Conservation (phyloP, 2,888 invertebrate genomes). For the Penaeus monodon region DNA sequence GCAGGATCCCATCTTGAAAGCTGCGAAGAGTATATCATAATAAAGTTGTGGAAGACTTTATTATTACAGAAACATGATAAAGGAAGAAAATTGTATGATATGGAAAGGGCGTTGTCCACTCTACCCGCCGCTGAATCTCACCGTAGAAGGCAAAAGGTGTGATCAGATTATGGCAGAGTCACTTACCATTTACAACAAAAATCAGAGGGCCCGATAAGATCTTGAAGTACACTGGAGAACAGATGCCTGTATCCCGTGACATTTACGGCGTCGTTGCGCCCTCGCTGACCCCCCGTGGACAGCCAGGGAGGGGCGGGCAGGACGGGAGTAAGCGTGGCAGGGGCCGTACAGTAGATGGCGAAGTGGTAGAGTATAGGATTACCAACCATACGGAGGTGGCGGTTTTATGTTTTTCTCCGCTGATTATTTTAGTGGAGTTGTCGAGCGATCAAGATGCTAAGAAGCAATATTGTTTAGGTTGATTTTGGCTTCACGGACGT, state of each 20-base stretch:
- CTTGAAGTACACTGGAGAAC: constrained; percentile 28
- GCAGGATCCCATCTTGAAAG: constrained; percentile 20
- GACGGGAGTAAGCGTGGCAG: background rate
- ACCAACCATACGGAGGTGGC: constrained; percentile 4
- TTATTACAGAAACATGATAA: background rate
- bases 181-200: constrained; percentile 2
- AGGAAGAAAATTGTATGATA: background rate
- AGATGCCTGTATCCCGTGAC: constrained; percentile 32
- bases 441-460: constrained; percentile 15
- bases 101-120: background rate
- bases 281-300: constrained; percentile 30
- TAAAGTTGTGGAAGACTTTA: constrained; percentile 24
- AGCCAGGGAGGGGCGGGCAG: constrained; percentile 15
- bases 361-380: constrained; percentile 14
- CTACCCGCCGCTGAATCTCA: background rate
- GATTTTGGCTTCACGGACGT: background rate
- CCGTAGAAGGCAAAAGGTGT: background rate
- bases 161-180: background rate
- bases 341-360: constrained; percentile 1
- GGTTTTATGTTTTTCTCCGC: constrained; percentile 3
- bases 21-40: constrained; percentile 1
- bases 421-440: background rate
- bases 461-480: constrained; percentile 13
- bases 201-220: constrained; percentile 27
- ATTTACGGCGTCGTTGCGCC: constrained; percentile 31